Percentiles rank a stretch among this genome's conserved stretches.
Evolutionary conservation across 2,113 vertebrate species (phyloP).

Genomic region (Phaethon lepturus): DNA sequence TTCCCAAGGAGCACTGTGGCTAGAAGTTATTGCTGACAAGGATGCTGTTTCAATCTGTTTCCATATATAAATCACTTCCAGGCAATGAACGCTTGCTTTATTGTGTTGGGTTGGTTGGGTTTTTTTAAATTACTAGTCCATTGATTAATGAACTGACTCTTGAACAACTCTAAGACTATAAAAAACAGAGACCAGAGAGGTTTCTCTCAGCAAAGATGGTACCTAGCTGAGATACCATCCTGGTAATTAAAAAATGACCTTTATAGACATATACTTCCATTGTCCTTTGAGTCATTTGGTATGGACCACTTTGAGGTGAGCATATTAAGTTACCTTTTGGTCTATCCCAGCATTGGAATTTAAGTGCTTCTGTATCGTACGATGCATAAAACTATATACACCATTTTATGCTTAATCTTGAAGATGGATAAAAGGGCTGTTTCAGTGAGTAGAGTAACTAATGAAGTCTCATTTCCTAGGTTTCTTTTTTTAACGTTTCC

Average conservation of each 20-base stretch:
- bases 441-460: neutral
- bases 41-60: neutral
- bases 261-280: neutral
- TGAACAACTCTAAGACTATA: neutral
- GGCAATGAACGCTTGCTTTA: neutral
- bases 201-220: neutral
- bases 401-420: neutral
- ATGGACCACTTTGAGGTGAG: neutral
- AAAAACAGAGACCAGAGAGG: neutral
- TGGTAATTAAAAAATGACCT: neutral
- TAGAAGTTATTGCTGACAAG: neutral
- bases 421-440: constrained; percentile 4
- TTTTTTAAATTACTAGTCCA: neutral
- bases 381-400: neutral
- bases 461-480: constrained; percentile 22
- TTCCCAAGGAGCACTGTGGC: neutral
- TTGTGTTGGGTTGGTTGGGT: neutral
- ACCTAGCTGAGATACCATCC: neutral
- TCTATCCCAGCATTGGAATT: neutral
- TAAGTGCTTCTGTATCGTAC: neutral
- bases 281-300: neutral
- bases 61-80: neutral
- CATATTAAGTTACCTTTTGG: neutral
- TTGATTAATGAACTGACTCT: neutral
- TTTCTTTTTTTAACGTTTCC: constrained; percentile 25